Conservation (phyloP, 1,140 invertebrate species). For the Gonioctena quinquepunctata region DNA sequence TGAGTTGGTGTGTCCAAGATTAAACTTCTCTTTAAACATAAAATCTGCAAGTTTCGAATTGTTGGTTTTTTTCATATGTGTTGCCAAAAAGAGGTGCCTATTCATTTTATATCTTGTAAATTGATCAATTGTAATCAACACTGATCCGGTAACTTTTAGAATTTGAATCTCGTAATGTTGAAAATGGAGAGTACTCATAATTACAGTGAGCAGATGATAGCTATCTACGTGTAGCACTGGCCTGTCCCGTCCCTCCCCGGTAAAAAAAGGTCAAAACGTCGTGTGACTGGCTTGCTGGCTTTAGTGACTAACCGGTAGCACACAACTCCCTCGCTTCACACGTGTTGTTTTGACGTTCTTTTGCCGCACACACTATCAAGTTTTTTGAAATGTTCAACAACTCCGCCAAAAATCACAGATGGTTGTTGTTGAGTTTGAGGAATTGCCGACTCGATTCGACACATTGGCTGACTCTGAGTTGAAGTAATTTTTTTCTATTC, state of each 20-base stretch:
- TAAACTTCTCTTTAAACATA: too few relatives aligned
- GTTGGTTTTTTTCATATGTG: too few relatives aligned
- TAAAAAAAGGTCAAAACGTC: slow-evolving; percentile 57
- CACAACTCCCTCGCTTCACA: slow-evolving; percentile 54
- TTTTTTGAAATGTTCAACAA: slow-evolving; percentile 10
- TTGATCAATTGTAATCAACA: neutral
- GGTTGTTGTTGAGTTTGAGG: slow-evolving; percentile 1
- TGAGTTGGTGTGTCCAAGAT: too few relatives aligned
- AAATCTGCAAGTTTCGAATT: too few relatives aligned
- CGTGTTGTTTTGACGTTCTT: slow-evolving; percentile 57
- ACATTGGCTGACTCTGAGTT: too few relatives aligned
- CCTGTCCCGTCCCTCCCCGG: slow-evolving; percentile 56
- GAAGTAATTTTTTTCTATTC: too few relatives aligned
- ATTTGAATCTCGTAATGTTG: neutral
- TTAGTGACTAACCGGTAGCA: slow-evolving; percentile 57
- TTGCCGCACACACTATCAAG: slow-evolving; percentile 52
- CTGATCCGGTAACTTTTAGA: neutral
- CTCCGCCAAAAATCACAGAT: neutral
- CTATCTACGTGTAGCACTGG: slow-evolving; percentile 55
- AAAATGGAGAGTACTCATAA: neutral
- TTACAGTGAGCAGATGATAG: slow-evolving; percentile 20
- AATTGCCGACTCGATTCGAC: slow-evolving; percentile 9
- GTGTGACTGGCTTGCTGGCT: slow-evolving; percentile 55
- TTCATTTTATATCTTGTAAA: neutral
- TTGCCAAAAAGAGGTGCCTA: too few relatives aligned